Evolutionary conservation across 2,113 vertebrate species (phyloP), one percentile per base, ranked within the genome.

Genomic region (Candoia aspera): DNA sequence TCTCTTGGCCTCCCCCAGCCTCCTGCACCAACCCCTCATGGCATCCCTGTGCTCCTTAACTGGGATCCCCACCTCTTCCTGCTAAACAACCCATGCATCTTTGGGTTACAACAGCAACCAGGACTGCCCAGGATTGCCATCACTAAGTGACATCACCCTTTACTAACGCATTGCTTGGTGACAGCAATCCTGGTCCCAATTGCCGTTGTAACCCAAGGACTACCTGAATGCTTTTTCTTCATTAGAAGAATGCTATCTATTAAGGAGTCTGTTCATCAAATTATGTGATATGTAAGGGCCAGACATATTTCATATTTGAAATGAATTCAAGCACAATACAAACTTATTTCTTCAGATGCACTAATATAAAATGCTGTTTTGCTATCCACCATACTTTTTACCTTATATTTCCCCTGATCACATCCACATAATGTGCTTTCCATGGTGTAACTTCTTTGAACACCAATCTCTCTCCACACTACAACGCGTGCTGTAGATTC

Each of bases 391-490:
- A 26, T 17, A 37, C 13, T 62, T 42, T 92, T 92, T 97, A 99
- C 99, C 98, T 99, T 99, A 21, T 99, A 99, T 97, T 98, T 99
- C 54, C 99, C 99, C 96, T 99, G 99, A 96, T 99, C 99, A 93
- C 99, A 99, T 60, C 99, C 99, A 94, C 99, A 99, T 87, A 99
- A 97, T 0, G 99, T 99, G 95, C 99, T 99, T 97, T 99, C 99
- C 99, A 99, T 99, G 89, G 99, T 99, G 88, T 99, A 99, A 96
- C 99, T 99, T 94, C 98, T 98, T 62, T 99, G 98, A 11, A 99
- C 99, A 60, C 99, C 99, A 79, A 99, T 99, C 95, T 99, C 99
- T 94, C 98, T 97, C 99, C 99, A 99, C 3, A 99, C 99, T 85
- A 99, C 99, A 89, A 99, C 99, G 0, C 99, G 98, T 0, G 99